Evolutionary conservation across 2,888 invertebrate genomes (phyloP), one percentile per base, ranked within the genome.

Genomic region (Coleophora deauratella): DNA sequence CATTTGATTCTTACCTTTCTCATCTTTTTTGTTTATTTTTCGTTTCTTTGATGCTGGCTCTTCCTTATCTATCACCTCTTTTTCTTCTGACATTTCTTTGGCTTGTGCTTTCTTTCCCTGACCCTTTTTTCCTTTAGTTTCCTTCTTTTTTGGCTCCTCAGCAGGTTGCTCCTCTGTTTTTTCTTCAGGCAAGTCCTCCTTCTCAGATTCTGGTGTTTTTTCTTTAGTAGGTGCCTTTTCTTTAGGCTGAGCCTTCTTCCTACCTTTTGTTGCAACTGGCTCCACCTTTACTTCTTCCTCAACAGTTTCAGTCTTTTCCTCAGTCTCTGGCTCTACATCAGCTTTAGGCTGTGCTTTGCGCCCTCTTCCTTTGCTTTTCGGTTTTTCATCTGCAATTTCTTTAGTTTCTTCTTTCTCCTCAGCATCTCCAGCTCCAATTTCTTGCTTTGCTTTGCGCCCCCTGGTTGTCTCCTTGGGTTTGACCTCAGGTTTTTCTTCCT

Each of bases 121-220:
- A 49, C 63, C 65, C 51, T 76, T 79, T 42, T 65, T 69, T 27
- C 71, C 68, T 52, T 73, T 74, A 4, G 59, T 43, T 52, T 72
- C 74, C 45, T 76, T 81, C 47, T 79, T 79, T 50, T 76, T 77
- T n/a, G 66, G 63, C 42, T 72, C 66, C 27, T 66, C 61, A 32
- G 46, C 60, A 45, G 57, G 54, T 47, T 65, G 62, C 8, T 69
- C 67, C 37, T 71, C 66, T 40, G 53, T 51, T 39, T 65, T 64
- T 44, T 72, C 74, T 50, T 64, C 64, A 31, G 43, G 57, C 40
- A 50, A 47, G 49, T 66, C 32, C 10, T 37, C 32, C 36, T 38
- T 45, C 10, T 43, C 47, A 37, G 44, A 45, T 38, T 45, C 48
- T 35, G 52, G 37, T 43, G 53, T 51, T 46, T 57, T 49, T 46